Evolutionary conservation across 1,140 invertebrate genomes (phyloP).

Genomic region (Wasmannia auropunctata): DNA sequence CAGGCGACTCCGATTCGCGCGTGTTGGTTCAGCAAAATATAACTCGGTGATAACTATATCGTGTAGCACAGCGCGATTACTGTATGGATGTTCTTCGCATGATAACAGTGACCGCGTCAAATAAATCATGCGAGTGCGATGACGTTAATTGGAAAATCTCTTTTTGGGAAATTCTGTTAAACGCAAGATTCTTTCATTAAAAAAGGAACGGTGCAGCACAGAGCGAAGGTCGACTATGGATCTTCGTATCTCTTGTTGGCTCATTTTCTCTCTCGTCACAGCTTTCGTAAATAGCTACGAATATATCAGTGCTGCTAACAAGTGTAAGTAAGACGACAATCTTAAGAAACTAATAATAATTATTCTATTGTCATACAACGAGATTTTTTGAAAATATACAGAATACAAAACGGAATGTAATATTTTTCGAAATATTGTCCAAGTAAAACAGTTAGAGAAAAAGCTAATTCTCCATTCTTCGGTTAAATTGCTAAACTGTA

Average conservation of each 20-base stretch:
- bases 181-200: not conserved
- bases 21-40: not conserved
- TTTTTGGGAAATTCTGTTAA: not conserved
- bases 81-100: not conserved
- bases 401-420: not conserved
- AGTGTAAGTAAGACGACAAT: constrained; percentile 55
- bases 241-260: not conserved
- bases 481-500: not conserved
- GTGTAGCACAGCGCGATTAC: not conserved
- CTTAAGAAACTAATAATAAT: not conserved
- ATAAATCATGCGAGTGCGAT: not conserved
- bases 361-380: not conserved
- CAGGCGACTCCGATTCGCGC: not conserved
- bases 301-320: constrained; percentile 6
- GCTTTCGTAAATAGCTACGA: not conserved
- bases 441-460: not conserved
- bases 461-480: not conserved
- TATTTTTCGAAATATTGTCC: not conserved
- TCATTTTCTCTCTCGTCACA: constrained; percentile 1
- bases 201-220: not conserved
- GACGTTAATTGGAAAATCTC: not conserved
- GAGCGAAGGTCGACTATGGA: constrained; percentile 28
- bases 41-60: constrained; percentile 19
- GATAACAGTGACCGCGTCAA: not conserved
- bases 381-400: not conserved